These are phyloP conservation scores for Phalanger gymnotis DNA, from an alignment of 2,797 vertebrate species.

Conservation along the genomic window DNA sequence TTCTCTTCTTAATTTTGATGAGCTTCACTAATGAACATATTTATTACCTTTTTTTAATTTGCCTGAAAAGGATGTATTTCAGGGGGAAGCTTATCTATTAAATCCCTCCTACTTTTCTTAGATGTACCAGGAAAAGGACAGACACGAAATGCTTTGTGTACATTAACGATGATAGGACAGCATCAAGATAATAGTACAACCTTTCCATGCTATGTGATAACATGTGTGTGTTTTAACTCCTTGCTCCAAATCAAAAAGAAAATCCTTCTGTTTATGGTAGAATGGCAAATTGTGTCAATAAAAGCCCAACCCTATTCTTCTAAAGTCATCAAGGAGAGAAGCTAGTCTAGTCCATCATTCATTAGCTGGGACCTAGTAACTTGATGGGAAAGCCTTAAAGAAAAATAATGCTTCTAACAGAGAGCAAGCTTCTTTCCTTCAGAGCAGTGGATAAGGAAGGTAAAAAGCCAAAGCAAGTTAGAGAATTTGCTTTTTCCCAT, in stretches of 20 bases:
- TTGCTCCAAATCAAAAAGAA: neutral
- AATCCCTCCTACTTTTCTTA: slow-evolving; percentile 23
- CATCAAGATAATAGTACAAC: neutral
- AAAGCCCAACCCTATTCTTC: slow-evolving; percentile 28
- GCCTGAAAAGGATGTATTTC: neutral
- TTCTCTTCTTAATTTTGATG: slow-evolving; percentile 57
- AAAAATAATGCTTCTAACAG: slow-evolving; percentile 18
- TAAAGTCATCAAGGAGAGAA: slow-evolving; percentile 3
- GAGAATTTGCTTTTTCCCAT: neutral
- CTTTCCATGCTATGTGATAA: neutral
- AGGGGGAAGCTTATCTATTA: neutral
- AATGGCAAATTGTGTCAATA: slow-evolving; percentile 63
- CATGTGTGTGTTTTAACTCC: neutral
- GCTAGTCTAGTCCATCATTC: neutral
- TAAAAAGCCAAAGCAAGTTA: slow-evolving; percentile 49
- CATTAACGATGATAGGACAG: neutral
- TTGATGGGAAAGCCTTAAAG: slow-evolving; percentile 35
- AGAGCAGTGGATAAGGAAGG: slow-evolving; percentile 36
- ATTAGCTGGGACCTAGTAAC: slow-evolving; percentile 37
- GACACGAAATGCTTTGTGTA: neutral
- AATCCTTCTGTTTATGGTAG: slow-evolving; percentile 44
- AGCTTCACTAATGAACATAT: slow-evolving; percentile 10
- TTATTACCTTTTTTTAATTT: slow-evolving; percentile 28
- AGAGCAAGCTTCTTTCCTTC: slow-evolving; percentile 56
- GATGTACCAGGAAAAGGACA: neutral